Base-by-base conservation (phyloP, 2,888 invertebrate species). In the Heteromyza rotundicornis region DNA sequence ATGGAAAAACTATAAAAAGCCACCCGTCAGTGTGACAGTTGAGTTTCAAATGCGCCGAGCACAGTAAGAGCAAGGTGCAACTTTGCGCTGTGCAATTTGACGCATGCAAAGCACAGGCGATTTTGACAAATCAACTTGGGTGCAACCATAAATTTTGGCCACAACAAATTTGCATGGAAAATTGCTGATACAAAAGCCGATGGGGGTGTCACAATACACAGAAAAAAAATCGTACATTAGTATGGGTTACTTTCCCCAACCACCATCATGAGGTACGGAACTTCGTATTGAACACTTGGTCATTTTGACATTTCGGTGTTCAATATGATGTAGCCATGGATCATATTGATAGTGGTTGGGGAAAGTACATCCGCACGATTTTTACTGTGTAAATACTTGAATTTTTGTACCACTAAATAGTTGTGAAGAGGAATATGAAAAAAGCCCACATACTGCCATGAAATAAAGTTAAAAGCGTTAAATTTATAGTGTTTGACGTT, bases 391-490 rank as follows among this genome's bases (percentile, higher is more conserved):
- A 14, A 10, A 10, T 7, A 35, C 8, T 14, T 35, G 35, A 35
- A 14, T 7, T 35, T 35, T 7, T 7, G 17, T 16, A 49, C 19
- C 17, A 49, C 10, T 35, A 17, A 49, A 49, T 17, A 17, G 17
- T 47, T 47, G 16, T 17, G 47, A 20, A 2, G 14, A 49, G 51
- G 19, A 49, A 49, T 49, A 22, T 50, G 50, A 20, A 12, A 20
- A 20, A 50, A 12, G 22, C 20, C 19, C 50, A 2, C 55, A 22
- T n/a, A 16, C n/a, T 36, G 55, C n/a, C 36, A 23, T 40, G 53
- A 55, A 52, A 44, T 65, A 64, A 66, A 66, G 61, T 66, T 64
- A 70, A 67, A 73, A 75, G 76, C 73, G 76, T 76, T 76, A 75
- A 68, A 76, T 76, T 76, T 76, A 76, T 74, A 67, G 22, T 20